Evolutionary conservation across 2,113 vertebrate species (phyloP).

Genomic region (Actinemys pallida): DNA sequence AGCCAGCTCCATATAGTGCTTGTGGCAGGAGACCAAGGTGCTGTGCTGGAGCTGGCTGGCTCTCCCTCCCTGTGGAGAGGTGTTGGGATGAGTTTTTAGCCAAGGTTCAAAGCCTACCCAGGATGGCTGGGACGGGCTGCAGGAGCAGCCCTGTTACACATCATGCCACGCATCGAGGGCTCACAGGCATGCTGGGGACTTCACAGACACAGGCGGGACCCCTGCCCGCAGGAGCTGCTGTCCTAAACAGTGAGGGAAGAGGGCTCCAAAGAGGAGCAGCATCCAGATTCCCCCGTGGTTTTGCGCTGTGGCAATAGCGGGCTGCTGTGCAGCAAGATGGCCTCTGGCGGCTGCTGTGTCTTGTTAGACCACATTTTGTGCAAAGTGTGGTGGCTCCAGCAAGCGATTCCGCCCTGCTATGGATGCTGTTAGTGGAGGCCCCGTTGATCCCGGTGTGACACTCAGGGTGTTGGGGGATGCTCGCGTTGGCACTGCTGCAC

Average conservation of each 20-base stretch:
- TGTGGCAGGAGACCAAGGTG: neutral
- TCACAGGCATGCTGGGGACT: neutral
- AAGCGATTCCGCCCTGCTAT: neutral
- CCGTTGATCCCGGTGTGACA: neutral
- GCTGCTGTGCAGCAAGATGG: too few relatives aligned
- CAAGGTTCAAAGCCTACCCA: neutral
- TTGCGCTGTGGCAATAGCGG: too few relatives aligned
- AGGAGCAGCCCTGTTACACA: neutral
- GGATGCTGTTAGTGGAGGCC: neutral
- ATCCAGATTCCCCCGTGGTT: too few relatives aligned
- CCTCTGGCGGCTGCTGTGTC: too few relatives aligned
- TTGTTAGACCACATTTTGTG: too few relatives aligned
- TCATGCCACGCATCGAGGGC: neutral
- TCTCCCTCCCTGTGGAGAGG: neutral
- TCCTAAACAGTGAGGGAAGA: too few relatives aligned
- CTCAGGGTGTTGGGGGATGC: neutral
- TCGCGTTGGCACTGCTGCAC: neutral
- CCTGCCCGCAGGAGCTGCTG: too few relatives aligned
- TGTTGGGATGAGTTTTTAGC: neutral
- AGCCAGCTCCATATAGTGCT: neutral
- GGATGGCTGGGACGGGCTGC: neutral
- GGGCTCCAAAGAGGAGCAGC: too few relatives aligned
- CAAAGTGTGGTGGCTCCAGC: neutral
- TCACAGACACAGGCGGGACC: too few relatives aligned
- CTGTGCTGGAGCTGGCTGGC: too few relatives aligned